phyloP scores from a whole-genome alignment of 2,113 vertebrate genomes.

The Mobula hypostoma region DNA sequence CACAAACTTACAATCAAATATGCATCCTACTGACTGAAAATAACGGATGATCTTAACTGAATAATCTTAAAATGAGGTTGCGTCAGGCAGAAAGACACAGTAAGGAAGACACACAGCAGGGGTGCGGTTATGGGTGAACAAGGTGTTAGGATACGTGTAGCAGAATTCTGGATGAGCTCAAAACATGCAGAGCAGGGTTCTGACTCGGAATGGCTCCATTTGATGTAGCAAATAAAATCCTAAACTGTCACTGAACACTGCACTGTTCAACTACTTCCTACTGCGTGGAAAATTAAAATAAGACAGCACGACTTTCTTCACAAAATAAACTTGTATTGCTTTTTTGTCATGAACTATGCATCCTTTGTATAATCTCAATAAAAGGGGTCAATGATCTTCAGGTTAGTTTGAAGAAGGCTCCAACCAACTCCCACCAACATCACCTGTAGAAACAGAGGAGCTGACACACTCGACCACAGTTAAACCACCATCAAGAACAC shows the following conservation, averaged over 20 bases:
- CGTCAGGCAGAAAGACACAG: not conserved
- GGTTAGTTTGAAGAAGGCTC: too few relatives aligned
- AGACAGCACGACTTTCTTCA: not conserved
- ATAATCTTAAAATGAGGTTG: not conserved
- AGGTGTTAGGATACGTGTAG: too few relatives aligned
- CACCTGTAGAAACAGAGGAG: too few relatives aligned
- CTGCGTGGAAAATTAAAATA: slow-evolving; percentile 4
- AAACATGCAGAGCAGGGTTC: not conserved
- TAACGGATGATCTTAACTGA: not conserved
- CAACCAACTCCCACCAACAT: too few relatives aligned
- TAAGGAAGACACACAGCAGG: too few relatives aligned
- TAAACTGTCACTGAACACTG: not conserved
- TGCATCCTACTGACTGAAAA: not conserved
- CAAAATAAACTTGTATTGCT: slow-evolving; percentile 10
- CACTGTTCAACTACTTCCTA: not conserved
- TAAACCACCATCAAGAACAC: too few relatives aligned
- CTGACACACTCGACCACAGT: too few relatives aligned
- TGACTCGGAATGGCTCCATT: not conserved
- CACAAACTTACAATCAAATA: not conserved
- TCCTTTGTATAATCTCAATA: not conserved
- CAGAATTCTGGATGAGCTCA: not conserved
- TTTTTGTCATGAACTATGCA: not conserved
- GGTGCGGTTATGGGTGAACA: not conserved
- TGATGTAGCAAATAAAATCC: not conserved
- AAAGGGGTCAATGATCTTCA: not conserved